These are phyloP conservation scores for Brachyptera putata DNA, from an alignment of 2,888 invertebrate genomes.

Conservation along the genomic window DNA sequence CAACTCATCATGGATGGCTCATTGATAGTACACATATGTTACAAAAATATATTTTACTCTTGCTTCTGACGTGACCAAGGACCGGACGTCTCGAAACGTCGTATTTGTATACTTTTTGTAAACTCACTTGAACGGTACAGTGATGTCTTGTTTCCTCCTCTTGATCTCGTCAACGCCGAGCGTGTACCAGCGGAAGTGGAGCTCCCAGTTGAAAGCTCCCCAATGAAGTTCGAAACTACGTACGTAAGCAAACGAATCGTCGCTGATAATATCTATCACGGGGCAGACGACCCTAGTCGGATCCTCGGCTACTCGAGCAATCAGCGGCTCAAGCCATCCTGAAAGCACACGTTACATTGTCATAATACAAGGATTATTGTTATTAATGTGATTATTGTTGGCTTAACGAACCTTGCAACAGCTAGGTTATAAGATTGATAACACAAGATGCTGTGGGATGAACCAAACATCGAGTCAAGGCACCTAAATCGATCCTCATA, in stretches of 20 bases:
- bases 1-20: too few species aligned
- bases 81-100: too few species aligned
- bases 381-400: too few species aligned
- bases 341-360: slow-evolving; percentile 32
- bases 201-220: slow-evolving; percentile 97
- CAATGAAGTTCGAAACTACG: slow-evolving; percentile 94
- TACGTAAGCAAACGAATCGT: slow-evolving; percentile 92
- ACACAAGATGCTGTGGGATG: too few species aligned
- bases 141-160: slow-evolving; percentile 57
- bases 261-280: slow-evolving; percentile 90
- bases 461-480: too few species aligned
- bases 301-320: slow-evolving; percentile 61
- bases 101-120: too few species aligned
- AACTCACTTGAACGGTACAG: slow-evolving; percentile 55
- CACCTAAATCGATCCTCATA: too few species aligned
- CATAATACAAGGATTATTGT: background rate
- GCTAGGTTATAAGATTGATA: too few species aligned
- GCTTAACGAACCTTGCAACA: too few species aligned
- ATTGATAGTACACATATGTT: too few species aligned
- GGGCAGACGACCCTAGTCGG: slow-evolving; percentile 69
- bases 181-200: slow-evolving; percentile 87
- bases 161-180: slow-evolving; percentile 62
- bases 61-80: too few species aligned
- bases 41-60: too few species aligned
- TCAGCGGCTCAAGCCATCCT: slow-evolving; percentile 75